phyloP scores from a whole-genome alignment of 2,113 vertebrate genomes.

The Halcyon malimbica region DNA sequence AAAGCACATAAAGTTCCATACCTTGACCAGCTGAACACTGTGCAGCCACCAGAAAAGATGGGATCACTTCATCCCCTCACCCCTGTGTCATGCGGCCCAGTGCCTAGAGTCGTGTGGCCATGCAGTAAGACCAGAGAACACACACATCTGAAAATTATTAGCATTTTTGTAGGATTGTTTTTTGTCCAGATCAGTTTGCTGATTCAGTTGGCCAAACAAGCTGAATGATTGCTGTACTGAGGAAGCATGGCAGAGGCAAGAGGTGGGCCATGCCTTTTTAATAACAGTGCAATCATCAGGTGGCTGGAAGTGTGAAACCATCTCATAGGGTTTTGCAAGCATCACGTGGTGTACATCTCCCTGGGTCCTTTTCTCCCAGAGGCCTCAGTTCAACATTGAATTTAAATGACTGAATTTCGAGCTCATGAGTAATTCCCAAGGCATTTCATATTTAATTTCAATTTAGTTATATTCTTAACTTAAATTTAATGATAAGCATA shows the following conservation, averaged over 20 bases:
- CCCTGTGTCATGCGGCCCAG: fast-evolving
- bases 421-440: neutral
- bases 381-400: neutral
- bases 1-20: neutral
- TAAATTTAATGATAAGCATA: conserved; percentile 21
- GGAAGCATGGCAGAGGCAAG: neutral
- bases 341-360: neutral
- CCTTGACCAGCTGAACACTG: neutral
- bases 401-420: conserved; percentile 3
- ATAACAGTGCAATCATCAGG: neutral
- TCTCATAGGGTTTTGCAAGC: neutral
- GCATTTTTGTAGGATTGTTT: neutral
- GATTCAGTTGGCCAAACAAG: neutral
- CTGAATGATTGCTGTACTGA: neutral
- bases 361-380: neutral
- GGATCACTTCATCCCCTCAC: neutral
- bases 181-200: neutral
- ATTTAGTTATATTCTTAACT: conserved; percentile 20
- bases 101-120: fast-evolving
- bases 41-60: neutral
- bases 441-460: conserved; percentile 18
- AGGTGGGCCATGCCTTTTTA: neutral
- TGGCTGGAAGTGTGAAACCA: neutral
- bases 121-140: neutral
- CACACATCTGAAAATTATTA: neutral